Evolutionary conservation across 2,888 invertebrate species (phyloP), one percentile per base, ranked within the genome.

Genomic region (Anaspis maculata): DNA sequence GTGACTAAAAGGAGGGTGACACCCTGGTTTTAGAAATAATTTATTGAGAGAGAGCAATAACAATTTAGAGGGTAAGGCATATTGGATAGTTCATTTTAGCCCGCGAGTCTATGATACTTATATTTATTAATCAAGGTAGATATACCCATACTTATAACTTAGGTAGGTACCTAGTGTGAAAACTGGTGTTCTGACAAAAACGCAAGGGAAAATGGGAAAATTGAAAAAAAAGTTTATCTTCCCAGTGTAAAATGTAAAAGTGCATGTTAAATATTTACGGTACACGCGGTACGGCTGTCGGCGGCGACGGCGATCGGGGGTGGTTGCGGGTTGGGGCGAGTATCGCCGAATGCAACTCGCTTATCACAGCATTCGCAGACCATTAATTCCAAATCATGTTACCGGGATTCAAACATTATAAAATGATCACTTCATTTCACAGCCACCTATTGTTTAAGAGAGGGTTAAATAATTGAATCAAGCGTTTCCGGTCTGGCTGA

Each of bases 401-500:
- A 64, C 62, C 59, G 61, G 55, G 62, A 63, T 62, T 63, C 64
- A 64, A 64, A 64, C 65, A 64, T 65, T 66, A 64, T 64, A 66
- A 64, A 66, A 66, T 62, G 62, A 64, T 62, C 64, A 62, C 63
- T 64, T 65, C 66, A 64, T 66, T 66, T 66, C 64, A 66, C 64
- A 62, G 56, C 64, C 64, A 65, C 65, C 66, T 66, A 66, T 66
- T 66, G 65, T 66, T 64, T 64, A 63, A 64, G 65, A 66, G 65
- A 65, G 66, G 66, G 66, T 66, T 66, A 66, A 65, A 66, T 66
- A 66, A 66, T 66, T 65, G 65, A 64, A 64, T 66, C 60, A 59
- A 51, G 51, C 53, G 50, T 52, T 54, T 56, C 53, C 56, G 52
- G 54, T 52, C 52, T 52, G 51, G 42, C 49, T 42, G n/a, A n/a